Conservation (phyloP, 2,797 vertebrate genomes). For the Schizopygopsis pylzovi region DNA sequence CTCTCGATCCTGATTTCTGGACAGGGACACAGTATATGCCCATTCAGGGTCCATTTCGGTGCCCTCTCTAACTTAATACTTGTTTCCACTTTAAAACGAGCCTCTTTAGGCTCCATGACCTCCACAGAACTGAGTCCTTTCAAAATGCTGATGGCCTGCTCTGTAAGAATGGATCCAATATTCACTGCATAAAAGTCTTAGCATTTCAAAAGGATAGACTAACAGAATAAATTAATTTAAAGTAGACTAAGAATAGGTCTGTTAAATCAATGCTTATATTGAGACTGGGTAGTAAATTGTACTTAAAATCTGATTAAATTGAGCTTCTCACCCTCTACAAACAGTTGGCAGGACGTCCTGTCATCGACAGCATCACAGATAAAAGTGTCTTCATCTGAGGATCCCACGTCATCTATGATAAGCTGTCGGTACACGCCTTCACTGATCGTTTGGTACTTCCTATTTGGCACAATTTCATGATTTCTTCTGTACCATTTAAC, state of each 20-base stretch:
- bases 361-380: conserved; percentile 91
- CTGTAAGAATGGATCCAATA: conserved; percentile 75
- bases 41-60: conserved; percentile 89
- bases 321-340: conserved; percentile 88
- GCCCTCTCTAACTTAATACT: conserved; percentile 87
- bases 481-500: conserved; percentile 90
- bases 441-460: conserved; percentile 87
- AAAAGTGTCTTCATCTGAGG: conserved; percentile 92
- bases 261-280: background rate
- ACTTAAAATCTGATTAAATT: background rate
- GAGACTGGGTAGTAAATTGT: background rate
- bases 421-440: conserved; percentile 91
- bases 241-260: background rate
- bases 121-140: conserved; percentile 84
- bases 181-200: conserved; percentile 26
- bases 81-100: conserved; percentile 89
- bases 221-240: background rate
- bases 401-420: conserved; percentile 85
- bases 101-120: conserved; percentile 88
- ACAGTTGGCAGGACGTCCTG: conserved; percentile 88
- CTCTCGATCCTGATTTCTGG: conserved; percentile 80
- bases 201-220: background rate
- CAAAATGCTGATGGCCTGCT: conserved; percentile 90
- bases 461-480: conserved; percentile 75
- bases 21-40: conserved; percentile 77